Percentiles rank a stretch among this genome's conserved stretches.
Conservation (phyloP, 2,888 invertebrate species). For the Agriopis marginaria region DNA sequence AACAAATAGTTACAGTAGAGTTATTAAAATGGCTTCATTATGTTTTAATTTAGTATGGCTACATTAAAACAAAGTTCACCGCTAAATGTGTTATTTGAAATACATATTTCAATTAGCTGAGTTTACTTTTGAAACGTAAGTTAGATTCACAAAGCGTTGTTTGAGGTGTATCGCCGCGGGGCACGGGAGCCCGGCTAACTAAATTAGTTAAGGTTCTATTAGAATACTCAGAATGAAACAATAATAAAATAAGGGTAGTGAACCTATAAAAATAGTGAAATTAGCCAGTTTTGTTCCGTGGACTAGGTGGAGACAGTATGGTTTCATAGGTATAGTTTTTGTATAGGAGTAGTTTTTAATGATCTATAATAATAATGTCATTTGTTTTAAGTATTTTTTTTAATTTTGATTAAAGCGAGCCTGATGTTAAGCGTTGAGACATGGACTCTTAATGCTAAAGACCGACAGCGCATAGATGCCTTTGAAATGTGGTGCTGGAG, state of each 20-base stretch:
- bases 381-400: no score
- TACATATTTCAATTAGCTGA: conserved; percentile 80
- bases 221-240: conserved; percentile 56
- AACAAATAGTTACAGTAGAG: no score
- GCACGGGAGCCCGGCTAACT: conserved; percentile 55
- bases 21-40: neutral
- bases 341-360: no score
- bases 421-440: no score
- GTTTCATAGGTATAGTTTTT: neutral
- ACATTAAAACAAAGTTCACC: conserved; percentile 36
- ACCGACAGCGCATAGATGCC: no score
- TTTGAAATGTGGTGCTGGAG: no score
- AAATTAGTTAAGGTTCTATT: conserved; percentile 61
- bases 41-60: neutral
- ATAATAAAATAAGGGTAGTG: conserved; percentile 51
- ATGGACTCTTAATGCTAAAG: no score
- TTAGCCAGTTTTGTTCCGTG: conserved; percentile 20
- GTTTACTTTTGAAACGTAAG: conserved; percentile 77
- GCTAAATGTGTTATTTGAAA: conserved; percentile 69
- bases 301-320: neutral
- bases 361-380: no score
- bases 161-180: conserved; percentile 71
- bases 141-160: conserved; percentile 77
- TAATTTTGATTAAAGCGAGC: no score
- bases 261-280: conserved; percentile 56